phyloP scores from a whole-genome alignment of 2,113 vertebrate genomes.

The Entomyzon cyanotis region DNA sequence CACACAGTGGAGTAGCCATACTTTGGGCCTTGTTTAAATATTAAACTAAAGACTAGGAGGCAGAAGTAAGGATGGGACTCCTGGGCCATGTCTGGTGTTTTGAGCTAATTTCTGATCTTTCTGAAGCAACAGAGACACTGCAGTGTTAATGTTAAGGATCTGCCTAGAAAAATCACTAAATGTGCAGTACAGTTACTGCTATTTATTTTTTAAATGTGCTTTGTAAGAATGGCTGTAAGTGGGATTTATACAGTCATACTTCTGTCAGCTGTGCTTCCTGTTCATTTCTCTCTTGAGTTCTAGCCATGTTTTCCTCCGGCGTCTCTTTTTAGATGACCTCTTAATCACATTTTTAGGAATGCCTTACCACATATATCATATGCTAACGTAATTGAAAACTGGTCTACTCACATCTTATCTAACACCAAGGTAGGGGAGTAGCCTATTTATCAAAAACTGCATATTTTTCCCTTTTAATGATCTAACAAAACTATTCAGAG shows the following conservation, averaged over 20 bases:
- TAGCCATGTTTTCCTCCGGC: neutral
- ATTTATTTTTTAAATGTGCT: neutral
- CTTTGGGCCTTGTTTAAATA: neutral
- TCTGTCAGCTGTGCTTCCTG: neutral
- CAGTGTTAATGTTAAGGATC: neutral
- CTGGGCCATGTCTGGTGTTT: neutral
- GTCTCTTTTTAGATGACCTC: neutral
- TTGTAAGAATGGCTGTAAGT: neutral
- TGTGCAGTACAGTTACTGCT: neutral
- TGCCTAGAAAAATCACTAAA: neutral
- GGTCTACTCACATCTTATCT: neutral
- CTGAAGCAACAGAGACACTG: neutral
- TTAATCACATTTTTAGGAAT: conserved; percentile 11
- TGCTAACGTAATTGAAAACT: neutral
- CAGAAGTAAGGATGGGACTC: neutral
- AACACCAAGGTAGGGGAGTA: neutral
- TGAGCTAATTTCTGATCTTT: neutral
- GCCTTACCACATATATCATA: neutral
- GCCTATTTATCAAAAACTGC: neutral
- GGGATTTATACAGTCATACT: neutral
- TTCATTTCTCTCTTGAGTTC: neutral
- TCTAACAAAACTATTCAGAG: neutral
- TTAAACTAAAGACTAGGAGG: neutral
- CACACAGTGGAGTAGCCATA: neutral
- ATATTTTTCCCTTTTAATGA: neutral